Evolutionary conservation across 1,140 invertebrate species (phyloP), one percentile per base, ranked within the genome.

Genomic region (Rhizoglyphus robini): DNA sequence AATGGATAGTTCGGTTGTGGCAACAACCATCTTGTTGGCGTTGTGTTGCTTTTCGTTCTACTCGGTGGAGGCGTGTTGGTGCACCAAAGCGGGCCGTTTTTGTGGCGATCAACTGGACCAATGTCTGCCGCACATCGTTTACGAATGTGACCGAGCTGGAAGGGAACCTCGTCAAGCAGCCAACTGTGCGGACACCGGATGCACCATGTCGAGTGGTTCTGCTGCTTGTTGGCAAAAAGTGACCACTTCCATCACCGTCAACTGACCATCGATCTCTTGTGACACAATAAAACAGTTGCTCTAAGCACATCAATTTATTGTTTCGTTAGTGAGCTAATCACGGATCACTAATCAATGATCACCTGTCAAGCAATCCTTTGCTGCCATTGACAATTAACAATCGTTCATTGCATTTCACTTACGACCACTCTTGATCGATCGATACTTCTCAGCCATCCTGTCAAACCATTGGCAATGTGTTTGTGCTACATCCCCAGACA

Each of bases 31-130:
- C 8, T 18, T 41, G 18, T 41, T 41, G 36, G 36, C 18, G 8
- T 41, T 8, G 8, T 41, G 8, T 8, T 41, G 36, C 18, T 41
- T 41, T 18, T 8, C 36, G 8, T 41, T 18, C 36, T 11, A 11
- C 18, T 41, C 36, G 8, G 36, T 41, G 4, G n/a, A 46, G 31
- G 63, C 30, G 4, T 64, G 63, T 23, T 64, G 63, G 63, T 64
- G 63, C 27, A 61, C 2, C 18, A 36, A 36, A 61, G 5, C 31
- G 20, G 63, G 63, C 29, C 46, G 46, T 13, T 49, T 20, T 49
- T 64, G 63, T 64, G 63, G 63, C 31, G 63, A 64, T 49, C 2
- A 51, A 51, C 27, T 64, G 8, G 47, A 51, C 36, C 4, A 64
- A 18, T 64, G 63, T 57, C 3, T 15, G 27, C 46, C 63, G 41